Percentiles rank a stretch among this genome's conserved stretches.
phyloP scores from a whole-genome alignment of 2,888 invertebrate genomes.

The Oscheius sp. region DNA sequence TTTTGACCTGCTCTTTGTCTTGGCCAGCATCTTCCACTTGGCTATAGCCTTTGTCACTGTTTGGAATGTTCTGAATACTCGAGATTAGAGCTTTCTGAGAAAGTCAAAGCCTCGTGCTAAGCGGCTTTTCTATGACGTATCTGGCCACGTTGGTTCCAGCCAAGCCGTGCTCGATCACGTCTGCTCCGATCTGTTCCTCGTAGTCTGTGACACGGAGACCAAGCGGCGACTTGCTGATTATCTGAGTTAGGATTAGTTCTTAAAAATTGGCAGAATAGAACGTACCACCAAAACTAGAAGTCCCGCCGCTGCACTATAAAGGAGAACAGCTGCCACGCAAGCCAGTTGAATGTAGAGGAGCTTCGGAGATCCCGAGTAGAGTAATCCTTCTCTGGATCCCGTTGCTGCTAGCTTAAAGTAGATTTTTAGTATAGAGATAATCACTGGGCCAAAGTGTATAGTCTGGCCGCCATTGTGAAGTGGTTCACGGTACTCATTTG shows the following conservation, averaged over 20 bases:
- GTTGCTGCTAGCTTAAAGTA: conserved; percentile 49
- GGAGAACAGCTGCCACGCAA: conserved; percentile 64
- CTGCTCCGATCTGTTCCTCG: conserved; percentile 73
- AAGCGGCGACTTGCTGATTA: conserved; percentile 63
- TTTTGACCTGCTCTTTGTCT: conserved; percentile 51
- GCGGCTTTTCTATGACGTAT: conserved; percentile 62
- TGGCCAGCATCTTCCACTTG: conserved; percentile 66
- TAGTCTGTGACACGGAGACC: conserved; percentile 71
- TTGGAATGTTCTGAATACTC: conserved; percentile 59
- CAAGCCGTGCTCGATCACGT: conserved; percentile 73
- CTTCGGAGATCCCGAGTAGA: conserved; percentile 65
- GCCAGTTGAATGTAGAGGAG: conserved; percentile 73
- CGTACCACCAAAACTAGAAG: conserved; percentile 71
- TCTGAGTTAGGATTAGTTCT: conserved; percentile 38
- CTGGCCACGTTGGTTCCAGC: conserved; percentile 64
- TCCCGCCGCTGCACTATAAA: conserved; percentile 70
- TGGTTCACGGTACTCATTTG: too few relatives aligned
- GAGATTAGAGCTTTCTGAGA: background rate
- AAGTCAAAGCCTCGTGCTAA: conserved; percentile 54
- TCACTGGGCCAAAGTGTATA: too few relatives aligned
- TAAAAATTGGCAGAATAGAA: conserved; percentile 9
- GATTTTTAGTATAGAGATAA: too few relatives aligned
- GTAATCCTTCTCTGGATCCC: conserved; percentile 47
- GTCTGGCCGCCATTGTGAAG: too few relatives aligned
- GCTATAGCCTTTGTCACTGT: conserved; percentile 67